Conservation (phyloP, 2,888 invertebrate species). For the Hipparchia sbordonii region DNA sequence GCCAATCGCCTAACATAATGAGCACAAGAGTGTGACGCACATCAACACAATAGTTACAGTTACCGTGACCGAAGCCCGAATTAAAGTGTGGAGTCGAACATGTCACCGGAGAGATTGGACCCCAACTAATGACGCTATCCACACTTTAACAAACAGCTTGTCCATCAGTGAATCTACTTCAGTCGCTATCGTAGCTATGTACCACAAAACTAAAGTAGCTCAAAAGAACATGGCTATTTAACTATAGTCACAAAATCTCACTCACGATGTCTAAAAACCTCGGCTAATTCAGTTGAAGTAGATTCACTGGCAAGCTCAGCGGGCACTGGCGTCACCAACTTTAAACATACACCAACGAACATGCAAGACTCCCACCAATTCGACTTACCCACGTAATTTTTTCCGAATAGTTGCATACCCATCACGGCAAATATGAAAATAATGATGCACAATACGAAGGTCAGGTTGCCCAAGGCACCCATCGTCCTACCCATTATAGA, state of each 20-base stretch:
- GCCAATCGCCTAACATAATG: slow-evolving; percentile 70
- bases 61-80: slow-evolving; percentile 66
- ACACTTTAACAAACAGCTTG: slow-evolving; percentile 44
- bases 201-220: slow-evolving; percentile 5
- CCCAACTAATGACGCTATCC: slow-evolving; percentile 39
- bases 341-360: slow-evolving; percentile 79
- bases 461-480: slow-evolving; percentile 97
- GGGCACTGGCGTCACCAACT: slow-evolving; percentile 65
- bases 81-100: slow-evolving; percentile 56
- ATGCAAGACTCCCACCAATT: slow-evolving; percentile 82
- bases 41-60: slow-evolving; percentile 79
- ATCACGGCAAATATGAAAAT: slow-evolving; percentile 99
- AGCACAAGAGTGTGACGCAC: slow-evolving; percentile 82
- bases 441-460: slow-evolving; percentile 97
- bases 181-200: slow-evolving; percentile 34
- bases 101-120: slow-evolving; percentile 36
- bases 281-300: slow-evolving; percentile 50
- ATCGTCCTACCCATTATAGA: slow-evolving; percentile 98
- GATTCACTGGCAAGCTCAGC: slow-evolving; percentile 57
- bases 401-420: slow-evolving; percentile 98
- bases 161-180: slow-evolving; percentile 56
- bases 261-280: slow-evolving; percentile 27
- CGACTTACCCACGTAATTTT: slow-evolving; percentile 92
- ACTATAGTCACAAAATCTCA: slow-evolving; percentile 22
- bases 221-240: slow-evolving; percentile 29